Base-by-base conservation (phyloP, 2,113 vertebrate species). In the Balaenoptera acutorostrata region DNA sequence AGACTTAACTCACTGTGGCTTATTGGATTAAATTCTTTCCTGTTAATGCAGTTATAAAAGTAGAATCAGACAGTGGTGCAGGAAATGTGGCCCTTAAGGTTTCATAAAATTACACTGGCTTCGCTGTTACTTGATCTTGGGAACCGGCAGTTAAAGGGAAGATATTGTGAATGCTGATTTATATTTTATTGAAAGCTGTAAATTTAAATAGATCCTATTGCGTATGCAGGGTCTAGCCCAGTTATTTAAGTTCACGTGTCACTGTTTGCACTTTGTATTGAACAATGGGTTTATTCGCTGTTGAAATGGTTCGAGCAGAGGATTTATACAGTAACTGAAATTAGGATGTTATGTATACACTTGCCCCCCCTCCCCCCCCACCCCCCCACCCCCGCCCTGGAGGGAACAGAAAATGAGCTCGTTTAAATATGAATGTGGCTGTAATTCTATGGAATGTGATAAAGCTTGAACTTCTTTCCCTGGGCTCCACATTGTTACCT, bases 201-300 rank as follows among this genome's bases (percentile, higher is more conserved):
- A 91, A 92, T 93, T 78, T 82, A 95, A 86, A 71, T 66, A 66
- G 96, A 91, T 90, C 87, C 83, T 96, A n/a, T 93, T 93, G 27
- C 90, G 78, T 95, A 39, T 90, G 57, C 75, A 77, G 87, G 87
- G 29, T 83, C 71, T 94, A 92, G 49, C 91, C 71, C 95, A 93
- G 46, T 92, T 97, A 97, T 97, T 97, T 98, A 96, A 97, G 69
- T 96, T 92, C 93, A 90, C 21, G 8, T 97, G 96, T 98, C 97
- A 96, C 87, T 96, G 6, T 97, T 90, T 97, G 97, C 97, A 96
- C 97, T 98, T 97, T 98, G 90, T 77, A 91, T 96, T 97, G 71
- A 95, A 97, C 89, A 95, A 36, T 97, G 95, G 91, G 75, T 96
- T 97, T 90, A 92, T 96, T 96, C 2, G 12, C 80, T 97, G 91